Conservation (phyloP, 1,140 invertebrate species). For the Leptopilina clavipes region DNA sequence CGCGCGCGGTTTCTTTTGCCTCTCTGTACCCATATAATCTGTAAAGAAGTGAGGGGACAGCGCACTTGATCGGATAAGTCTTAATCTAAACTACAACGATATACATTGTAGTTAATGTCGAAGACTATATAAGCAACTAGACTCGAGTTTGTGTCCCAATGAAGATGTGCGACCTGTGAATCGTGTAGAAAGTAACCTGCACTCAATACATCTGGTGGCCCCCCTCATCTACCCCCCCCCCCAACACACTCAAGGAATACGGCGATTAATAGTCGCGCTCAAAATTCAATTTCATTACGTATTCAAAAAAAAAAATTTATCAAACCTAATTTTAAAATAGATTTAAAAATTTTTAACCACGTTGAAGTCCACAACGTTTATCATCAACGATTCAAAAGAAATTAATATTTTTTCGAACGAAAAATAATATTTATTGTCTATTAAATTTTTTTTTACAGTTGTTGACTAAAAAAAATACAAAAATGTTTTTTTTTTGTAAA, state of each 20-base stretch:
- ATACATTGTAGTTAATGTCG: slow-evolving; percentile 20
- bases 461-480: no score
- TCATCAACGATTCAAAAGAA: no score
- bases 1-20: slow-evolving; percentile 12
- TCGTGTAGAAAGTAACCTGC: slow-evolving; percentile 31
- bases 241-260: neutral
- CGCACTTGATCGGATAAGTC: slow-evolving; percentile 13
- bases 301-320: no score
- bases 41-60: neutral
- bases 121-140: neutral
- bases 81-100: slow-evolving; percentile 23
- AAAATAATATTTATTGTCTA: no score
- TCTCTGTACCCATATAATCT: neutral
- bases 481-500: no score
- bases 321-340: no score
- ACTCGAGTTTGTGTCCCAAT: neutral
- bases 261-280: neutral
- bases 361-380: no score
- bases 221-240: no score
- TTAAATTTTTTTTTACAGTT: no score
- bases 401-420: no score
- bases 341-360: no score
- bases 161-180: slow-evolving; percentile 1
- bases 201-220: no score
- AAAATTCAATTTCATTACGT: neutral